Conservation (phyloP, 2,888 invertebrate genomes). For the Ypsolopha sequella region DNA sequence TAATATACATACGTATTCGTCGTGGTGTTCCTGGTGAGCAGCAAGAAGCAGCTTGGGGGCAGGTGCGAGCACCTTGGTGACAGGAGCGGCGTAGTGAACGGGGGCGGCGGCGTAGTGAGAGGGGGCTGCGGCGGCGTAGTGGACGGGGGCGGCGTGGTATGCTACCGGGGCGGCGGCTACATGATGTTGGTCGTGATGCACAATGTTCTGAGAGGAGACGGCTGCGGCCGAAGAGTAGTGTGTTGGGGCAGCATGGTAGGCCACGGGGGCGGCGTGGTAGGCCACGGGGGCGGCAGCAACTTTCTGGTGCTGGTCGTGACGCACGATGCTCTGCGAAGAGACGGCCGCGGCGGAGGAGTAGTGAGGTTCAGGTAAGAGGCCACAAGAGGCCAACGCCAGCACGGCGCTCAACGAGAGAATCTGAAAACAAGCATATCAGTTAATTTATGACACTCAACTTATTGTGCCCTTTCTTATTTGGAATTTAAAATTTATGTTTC, state of each 20-base stretch:
- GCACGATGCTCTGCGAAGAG: conserved; percentile 43
- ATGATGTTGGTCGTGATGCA: conserved; percentile 25
- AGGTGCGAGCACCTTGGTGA: conserved; percentile 16
- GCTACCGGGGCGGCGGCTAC: background rate
- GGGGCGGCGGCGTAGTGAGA: conserved; percentile 19
- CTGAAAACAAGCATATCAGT: background rate
- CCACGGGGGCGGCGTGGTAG: conserved; percentile 14
- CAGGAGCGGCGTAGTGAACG: conserved; percentile 15
- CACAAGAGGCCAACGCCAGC: conserved; percentile 6
- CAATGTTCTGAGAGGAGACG: conserved; percentile 41
- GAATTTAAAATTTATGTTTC: background rate
- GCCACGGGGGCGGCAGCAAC: background rate
- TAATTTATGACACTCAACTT: too few relatives aligned
- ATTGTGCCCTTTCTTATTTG: too few relatives aligned
- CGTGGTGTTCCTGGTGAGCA: conserved; percentile 6
- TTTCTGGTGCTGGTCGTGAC: conserved; percentile 21
- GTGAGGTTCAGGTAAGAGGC: conserved; percentile 5
- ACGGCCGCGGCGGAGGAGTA: conserved; percentile 12
- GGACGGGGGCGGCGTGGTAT: conserved; percentile 14
- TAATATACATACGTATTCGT: conserved; percentile 12
- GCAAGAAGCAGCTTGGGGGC: background rate
- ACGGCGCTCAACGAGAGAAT: conserved; percentile 28
- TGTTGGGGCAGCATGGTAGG: conserved; percentile 18
- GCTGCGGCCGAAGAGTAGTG: conserved; percentile 7
- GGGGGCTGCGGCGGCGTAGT: too few relatives aligned